phyloP scores from a whole-genome alignment of 1,140 invertebrate genomes.

The Nephotettix cincticeps region DNA sequence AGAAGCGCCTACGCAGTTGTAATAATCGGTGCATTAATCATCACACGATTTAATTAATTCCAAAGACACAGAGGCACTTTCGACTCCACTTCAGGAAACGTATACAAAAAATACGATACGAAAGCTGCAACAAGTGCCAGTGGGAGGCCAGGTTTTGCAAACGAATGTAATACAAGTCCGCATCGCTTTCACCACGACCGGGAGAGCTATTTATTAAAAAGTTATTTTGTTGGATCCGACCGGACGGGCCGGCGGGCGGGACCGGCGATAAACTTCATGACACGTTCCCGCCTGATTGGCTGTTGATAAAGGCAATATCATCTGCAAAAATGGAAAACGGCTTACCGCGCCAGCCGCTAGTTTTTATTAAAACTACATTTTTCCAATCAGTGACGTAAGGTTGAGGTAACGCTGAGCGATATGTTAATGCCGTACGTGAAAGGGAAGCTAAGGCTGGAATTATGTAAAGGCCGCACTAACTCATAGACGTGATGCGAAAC shows the following conservation, averaged over 20 bases:
- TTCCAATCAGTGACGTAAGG: slow-evolving; percentile 5
- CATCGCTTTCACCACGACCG: too few species aligned
- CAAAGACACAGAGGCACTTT: too few species aligned
- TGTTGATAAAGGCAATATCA: slow-evolving; percentile 17
- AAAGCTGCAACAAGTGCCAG: too few species aligned
- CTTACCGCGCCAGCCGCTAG: not conserved
- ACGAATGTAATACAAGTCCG: too few species aligned
- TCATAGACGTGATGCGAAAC: too few species aligned
- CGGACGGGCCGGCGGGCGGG: not conserved
- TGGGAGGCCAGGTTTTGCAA: too few species aligned
- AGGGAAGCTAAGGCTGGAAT: not conserved
- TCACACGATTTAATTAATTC: too few species aligned
- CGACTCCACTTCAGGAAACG: too few species aligned
- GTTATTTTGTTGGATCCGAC: not conserved
- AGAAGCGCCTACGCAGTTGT: too few species aligned
- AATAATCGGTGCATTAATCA: too few species aligned
- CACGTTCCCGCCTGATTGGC: not conserved
- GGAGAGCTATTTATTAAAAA: too few species aligned
- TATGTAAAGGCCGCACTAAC: not conserved
- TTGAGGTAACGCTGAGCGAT: not conserved
- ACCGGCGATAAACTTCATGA: slow-evolving; percentile 11
- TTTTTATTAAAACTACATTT: slow-evolving; percentile 23
- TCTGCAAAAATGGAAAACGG: slow-evolving; percentile 14
- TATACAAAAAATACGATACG: too few species aligned
- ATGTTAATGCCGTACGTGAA: slow-evolving; percentile 11